Conservation (phyloP, 2,888 invertebrate species). For the Eulithis prunata region DNA sequence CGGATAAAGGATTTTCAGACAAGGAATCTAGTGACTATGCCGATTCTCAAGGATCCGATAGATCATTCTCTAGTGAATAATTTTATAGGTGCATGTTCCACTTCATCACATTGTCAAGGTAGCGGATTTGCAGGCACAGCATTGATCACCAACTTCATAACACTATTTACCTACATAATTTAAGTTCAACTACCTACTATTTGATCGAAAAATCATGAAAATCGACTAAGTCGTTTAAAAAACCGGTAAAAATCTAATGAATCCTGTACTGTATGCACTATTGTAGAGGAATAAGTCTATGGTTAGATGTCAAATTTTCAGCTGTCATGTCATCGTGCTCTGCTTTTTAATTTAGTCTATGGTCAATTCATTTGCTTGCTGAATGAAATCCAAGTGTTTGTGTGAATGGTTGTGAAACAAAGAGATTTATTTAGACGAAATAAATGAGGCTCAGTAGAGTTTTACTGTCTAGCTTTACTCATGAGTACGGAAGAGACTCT, state of each 20-base stretch:
- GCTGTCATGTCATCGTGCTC: constrained; percentile 45
- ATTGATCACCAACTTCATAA: no score
- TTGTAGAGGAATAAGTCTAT: constrained; percentile 12
- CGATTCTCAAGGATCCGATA: constrained; percentile 74
- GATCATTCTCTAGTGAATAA: constrained; percentile 54
- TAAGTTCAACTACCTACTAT: no score
- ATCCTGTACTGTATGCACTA: constrained; percentile 3
- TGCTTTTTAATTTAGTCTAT: constrained; percentile 58
- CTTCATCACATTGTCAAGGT: no score
- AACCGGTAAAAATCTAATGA: constrained; percentile 20
- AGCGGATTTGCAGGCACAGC: no score
- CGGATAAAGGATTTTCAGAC: constrained; percentile 79
- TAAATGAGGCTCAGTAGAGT: constrained; percentile 82
- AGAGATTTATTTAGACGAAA: constrained; percentile 77
- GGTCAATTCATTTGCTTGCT: constrained; percentile 50
- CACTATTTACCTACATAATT: no score
- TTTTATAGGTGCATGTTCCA: not conserved
- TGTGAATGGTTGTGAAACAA: constrained; percentile 83
- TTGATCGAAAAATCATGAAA: no score
- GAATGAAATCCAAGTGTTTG: constrained; percentile 71
- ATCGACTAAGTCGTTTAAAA: not conserved
- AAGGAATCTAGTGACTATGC: constrained; percentile 76
- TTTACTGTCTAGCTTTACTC: constrained; percentile 77
- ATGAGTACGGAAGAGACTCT: constrained; percentile 87
- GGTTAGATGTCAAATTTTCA: constrained; percentile 51